These are phyloP conservation scores for Lucinisca nassula DNA, from an alignment of 2,888 invertebrate genomes.

Conservation along the genomic window DNA sequence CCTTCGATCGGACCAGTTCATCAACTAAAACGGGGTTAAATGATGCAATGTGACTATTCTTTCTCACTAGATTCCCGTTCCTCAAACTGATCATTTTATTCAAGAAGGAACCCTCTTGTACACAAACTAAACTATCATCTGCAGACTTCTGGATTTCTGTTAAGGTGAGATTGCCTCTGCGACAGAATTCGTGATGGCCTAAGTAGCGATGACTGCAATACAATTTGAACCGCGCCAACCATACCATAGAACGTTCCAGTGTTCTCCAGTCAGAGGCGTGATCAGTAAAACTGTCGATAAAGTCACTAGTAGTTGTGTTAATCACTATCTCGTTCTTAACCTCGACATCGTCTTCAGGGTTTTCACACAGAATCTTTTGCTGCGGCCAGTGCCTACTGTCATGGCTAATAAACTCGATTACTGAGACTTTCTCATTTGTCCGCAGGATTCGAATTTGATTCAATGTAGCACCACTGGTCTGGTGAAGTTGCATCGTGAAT, in stretches of 20 bases:
- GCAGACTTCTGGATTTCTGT: not conserved
- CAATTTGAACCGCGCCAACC: not conserved
- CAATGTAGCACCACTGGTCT: constrained; percentile 42
- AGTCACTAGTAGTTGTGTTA: constrained; percentile 10
- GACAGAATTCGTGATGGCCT: not conserved
- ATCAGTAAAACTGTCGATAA: not conserved
- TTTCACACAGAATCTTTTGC: not conserved
- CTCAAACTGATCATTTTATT: not conserved
- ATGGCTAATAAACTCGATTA: not conserved
- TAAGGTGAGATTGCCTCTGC: not conserved
- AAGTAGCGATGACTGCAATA: not conserved
- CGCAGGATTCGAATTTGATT: constrained; percentile 23
- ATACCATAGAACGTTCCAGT: constrained; percentile 5
- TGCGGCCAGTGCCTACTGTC: not conserved
- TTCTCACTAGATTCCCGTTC: not conserved
- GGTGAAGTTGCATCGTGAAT: constrained; percentile 32
- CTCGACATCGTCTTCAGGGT: constrained; percentile 21
- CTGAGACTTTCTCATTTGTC: not conserved
- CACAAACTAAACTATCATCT: not conserved
- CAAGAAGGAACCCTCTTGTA: not conserved
- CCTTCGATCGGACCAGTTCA: not conserved
- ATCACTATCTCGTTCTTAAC: not conserved
- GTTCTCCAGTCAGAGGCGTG: constrained; percentile 14
- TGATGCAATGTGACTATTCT: not conserved
- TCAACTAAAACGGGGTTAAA: not conserved